Percentiles rank a stretch among this genome's conserved stretches.
phyloP scores from a whole-genome alignment of 1,140 invertebrate species.

The Cepaea nemoralis region DNA sequence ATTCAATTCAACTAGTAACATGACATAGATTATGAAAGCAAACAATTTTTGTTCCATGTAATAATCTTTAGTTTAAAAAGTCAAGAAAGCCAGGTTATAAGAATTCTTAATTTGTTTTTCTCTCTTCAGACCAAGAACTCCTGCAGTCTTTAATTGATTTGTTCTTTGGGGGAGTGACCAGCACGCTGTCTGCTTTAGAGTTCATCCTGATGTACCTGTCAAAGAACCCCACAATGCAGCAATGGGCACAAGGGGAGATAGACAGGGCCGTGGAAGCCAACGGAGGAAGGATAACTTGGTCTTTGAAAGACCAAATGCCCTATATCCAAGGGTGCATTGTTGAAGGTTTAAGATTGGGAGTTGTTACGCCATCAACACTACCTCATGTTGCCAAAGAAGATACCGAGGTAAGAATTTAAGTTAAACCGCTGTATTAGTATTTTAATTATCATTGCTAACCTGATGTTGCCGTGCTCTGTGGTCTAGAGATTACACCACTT shows the following conservation, averaged over 20 bases:
- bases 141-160: conserved; percentile 48
- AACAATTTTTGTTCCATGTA: too few relatives aligned
- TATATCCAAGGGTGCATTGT: conserved; percentile 42
- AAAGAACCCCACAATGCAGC: conserved; percentile 42
- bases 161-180: conserved; percentile 48
- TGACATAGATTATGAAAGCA: too few relatives aligned
- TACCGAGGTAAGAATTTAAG: conserved; percentile 29
- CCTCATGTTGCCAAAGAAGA: conserved; percentile 49
- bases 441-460: not conserved
- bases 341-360: conserved; percentile 43
- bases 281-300: conserved; percentile 31
- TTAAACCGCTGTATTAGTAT: too few relatives aligned
- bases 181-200: conserved; percentile 43
- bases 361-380: conserved; percentile 42
- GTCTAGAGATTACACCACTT: too few relatives aligned
- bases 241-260: conserved; percentile 43
- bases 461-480: too few relatives aligned
- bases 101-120: too few relatives aligned
- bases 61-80: too few relatives aligned
- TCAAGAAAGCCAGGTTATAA: too few relatives aligned
- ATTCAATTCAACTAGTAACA: too few relatives aligned
- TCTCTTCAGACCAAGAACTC: conserved; percentile 47
- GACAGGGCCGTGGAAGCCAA: conserved; percentile 28
- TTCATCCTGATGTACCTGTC: conserved; percentile 43
- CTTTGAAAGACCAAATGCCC: conserved; percentile 33